Conservation (phyloP, 2,113 vertebrate genomes). For the Ictalurus punctatus region DNA sequence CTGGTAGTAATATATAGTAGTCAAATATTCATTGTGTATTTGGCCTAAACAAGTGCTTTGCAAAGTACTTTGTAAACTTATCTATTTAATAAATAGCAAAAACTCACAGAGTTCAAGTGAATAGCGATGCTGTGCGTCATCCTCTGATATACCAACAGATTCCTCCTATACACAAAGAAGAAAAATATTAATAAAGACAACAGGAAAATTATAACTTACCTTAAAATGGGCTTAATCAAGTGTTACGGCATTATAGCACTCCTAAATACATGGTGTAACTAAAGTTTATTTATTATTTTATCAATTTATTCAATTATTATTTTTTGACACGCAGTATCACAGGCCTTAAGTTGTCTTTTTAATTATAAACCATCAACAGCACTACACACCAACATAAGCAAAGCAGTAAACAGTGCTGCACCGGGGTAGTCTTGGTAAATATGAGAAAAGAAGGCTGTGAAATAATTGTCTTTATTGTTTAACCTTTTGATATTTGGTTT, state of each 20-base stretch:
- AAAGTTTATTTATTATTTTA: not conserved
- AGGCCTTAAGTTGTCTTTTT: not conserved
- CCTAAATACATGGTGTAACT: not conserved
- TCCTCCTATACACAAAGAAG: constrained; percentile 65
- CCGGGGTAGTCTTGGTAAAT: not conserved
- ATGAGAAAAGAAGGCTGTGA: no score
- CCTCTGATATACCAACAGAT: constrained; percentile 64
- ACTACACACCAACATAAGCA: not conserved
- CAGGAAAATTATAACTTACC: not conserved
- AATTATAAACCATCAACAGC: not conserved
- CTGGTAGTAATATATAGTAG: not conserved
- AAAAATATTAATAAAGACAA: not conserved
- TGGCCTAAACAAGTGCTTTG: not conserved
- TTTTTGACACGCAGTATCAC: not conserved
- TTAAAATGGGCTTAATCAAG: not conserved
- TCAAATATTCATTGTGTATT: not conserved
- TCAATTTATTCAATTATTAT: not conserved
- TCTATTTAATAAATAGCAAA: not conserved
- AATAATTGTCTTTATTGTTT: no score
- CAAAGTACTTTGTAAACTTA: not conserved
- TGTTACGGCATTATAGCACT: not conserved
- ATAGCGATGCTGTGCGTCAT: constrained; percentile 61
- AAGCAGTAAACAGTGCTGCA: not conserved
- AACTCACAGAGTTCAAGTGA: constrained; percentile 71
- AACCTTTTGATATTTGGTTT: no score